Base-by-base conservation (phyloP, 1,140 invertebrate species). In the Cheumatopsyche charites region DNA sequence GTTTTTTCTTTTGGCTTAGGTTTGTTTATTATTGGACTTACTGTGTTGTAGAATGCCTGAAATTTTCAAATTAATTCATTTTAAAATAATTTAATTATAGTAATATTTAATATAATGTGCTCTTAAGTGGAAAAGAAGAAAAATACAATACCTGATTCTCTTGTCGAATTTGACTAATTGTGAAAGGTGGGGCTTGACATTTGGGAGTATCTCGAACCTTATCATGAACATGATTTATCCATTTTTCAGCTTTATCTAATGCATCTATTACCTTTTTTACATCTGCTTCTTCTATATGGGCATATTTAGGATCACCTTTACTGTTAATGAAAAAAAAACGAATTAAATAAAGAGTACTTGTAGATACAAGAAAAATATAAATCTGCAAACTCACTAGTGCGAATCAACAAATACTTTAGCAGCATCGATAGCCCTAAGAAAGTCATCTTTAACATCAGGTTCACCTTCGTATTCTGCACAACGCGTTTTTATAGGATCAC, bases 401-500 rank as follows among this genome's bases (percentile, higher is more conserved):
- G 85, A 84, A 75, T 93, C 90, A 1, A 95, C 78, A 26, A 88
- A 89, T 80, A 95, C 95, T 63, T 90, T 89, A 0, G 90, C 88
- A 47, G 91, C 78, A 77, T 93, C 90, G 21, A 98, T 84, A 29
- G 88, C 82, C 45, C 85, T 82, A 63, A 89, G 88, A 19, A 96
- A 87, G 75, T 94, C 91, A 72, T 96, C 92, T 47, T 96, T 84
- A 0, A 89, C 91, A 0, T 80, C 79, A 1, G 91, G 91, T 76
- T 94, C 87, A 0, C 90, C 86, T 78, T 95, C 90, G 73, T 85
- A 91, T 80, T 98, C 96, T 12, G 88, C 80, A 76, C 88, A 89
- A 29, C 94, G 86, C 62, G 89, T 87, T 77, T 93, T 92, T 41
- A 98, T 92, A 7, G 94, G 94, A 78, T 96, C 92, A 26, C 94